These are phyloP conservation scores for Cynaeus angustus DNA, from an alignment of 2,888 invertebrate species.

Conservation along the genomic window DNA sequence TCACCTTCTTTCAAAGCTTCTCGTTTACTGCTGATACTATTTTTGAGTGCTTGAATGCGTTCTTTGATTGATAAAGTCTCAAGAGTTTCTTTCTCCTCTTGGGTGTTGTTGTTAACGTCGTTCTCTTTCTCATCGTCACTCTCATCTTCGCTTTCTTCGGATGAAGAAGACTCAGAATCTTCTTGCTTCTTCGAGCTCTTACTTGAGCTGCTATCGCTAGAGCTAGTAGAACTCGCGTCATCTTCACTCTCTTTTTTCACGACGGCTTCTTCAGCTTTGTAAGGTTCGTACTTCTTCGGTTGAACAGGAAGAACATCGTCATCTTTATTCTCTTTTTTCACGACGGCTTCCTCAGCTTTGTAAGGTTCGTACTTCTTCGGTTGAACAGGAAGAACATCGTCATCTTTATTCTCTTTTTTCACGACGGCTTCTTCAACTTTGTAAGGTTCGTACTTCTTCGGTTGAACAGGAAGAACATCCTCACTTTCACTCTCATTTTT, in stretches of 20 bases:
- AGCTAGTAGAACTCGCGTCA: slow-evolving; percentile 64
- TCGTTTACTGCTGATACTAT: slow-evolving; percentile 62
- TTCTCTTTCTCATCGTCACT: slow-evolving; percentile 51
- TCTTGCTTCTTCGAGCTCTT: slow-evolving; percentile 56
- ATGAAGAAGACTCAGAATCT: slow-evolving; percentile 41
- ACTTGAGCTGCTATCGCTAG: slow-evolving; percentile 66
- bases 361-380: slow-evolving; percentile 38
- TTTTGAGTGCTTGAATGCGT: slow-evolving; percentile 66
- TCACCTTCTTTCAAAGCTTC: slow-evolving; percentile 52
- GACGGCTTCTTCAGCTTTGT: not conserved
- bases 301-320: too few species aligned
- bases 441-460: too few species aligned
- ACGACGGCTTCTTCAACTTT: not conserved
- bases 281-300: too few species aligned
- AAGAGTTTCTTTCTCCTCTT: slow-evolving; percentile 53
- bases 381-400: slow-evolving; percentile 66
- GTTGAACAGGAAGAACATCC: too few species aligned
- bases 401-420: slow-evolving; percentile 36
- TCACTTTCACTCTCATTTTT: slow-evolving; percentile 42
- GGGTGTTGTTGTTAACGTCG: slow-evolving; percentile 47
- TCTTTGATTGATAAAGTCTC: slow-evolving; percentile 67
- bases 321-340: slow-evolving; percentile 38
- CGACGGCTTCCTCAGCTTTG: slow-evolving; percentile 23
- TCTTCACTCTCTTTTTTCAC: slow-evolving; percentile 32
- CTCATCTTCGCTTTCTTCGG: slow-evolving; percentile 44